phyloP scores from a whole-genome alignment of 2,797 vertebrate genomes.

The Alcedo atthis region DNA sequence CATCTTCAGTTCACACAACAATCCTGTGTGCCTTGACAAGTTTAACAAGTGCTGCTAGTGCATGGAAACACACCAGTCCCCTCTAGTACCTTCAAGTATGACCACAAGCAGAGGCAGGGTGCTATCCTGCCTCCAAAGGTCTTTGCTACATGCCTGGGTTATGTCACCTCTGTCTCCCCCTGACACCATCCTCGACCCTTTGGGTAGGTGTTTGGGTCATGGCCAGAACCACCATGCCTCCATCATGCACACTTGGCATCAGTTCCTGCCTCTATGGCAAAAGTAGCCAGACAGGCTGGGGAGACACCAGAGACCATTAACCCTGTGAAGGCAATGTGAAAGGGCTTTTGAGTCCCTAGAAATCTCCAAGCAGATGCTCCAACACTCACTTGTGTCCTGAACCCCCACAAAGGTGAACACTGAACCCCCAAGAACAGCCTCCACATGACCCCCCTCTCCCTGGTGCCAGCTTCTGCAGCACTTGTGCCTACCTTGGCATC shows the following conservation, averaged over 20 bases:
- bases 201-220: neutral
- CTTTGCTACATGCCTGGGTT: neutral
- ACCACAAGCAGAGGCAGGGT: neutral
- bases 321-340: rapidly evolving
- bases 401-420: neutral
- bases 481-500: slow-evolving; percentile 90
- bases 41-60: neutral
- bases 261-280: neutral
- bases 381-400: neutral
- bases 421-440: neutral
- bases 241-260: rapidly evolving
- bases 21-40: neutral
- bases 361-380: neutral
- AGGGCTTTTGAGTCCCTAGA: neutral
- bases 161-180: rapidly evolving
- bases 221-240: neutral
- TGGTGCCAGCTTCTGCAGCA: rapidly evolving
- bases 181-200: rapidly evolving
- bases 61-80: neutral
- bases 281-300: neutral
- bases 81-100: neutral
- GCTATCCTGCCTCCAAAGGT: neutral
- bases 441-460: neutral
- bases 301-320: neutral
- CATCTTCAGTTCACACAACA: neutral